Evolutionary conservation across 2,888 invertebrate species (phyloP), one percentile per base, ranked within the genome.

Genomic region (Dryocosmus kuriphilus): DNA sequence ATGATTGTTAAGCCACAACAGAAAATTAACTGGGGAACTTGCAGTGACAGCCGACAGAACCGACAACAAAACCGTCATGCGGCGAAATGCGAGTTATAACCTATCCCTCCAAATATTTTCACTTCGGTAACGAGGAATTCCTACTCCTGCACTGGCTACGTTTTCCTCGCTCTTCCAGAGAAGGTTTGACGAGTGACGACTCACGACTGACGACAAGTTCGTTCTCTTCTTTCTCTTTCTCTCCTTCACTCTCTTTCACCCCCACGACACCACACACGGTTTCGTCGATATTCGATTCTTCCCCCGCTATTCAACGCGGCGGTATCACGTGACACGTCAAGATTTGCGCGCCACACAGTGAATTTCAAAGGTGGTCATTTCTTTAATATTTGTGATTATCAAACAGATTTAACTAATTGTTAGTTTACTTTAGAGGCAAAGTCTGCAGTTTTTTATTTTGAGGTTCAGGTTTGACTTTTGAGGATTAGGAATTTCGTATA

Each of bases 1-100:
- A 76, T 97, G 98, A 98, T 98, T 85, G 87, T 90, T 84, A 74
- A 76, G 27, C 22, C 46, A 32, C 38, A 19, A 14, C 51, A 32
- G 74, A 16, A 30, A 77, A 74, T 63, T 71, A 65, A 32, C 74
- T 73, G 22, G 67, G 73, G 63, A 76, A 71, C 38, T 63, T 60
- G 65, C 16, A 80, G 4, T 79, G 81, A 82, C 80, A 81, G 81
- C 73, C 62, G 30, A 61, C 55, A 76, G 35, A 41, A 55, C 73
- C 61, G 30, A 41, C 32, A 22, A 30, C 30, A 51, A 71, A 30
- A 32, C 51, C 51, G 51, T 55, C 71, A 71, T 71, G 14, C 63
- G 63, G 63, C 63, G 22, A 61, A 32, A 16, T 41, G 55, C 55
- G n/a, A 60, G 24, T 60, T 27, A 63, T 63, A 35, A 63, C 63